Percentiles rank a stretch among this genome's conserved stretches.
Conservation (phyloP, 2,888 invertebrate genomes). For the Synergus umbraculus region DNA sequence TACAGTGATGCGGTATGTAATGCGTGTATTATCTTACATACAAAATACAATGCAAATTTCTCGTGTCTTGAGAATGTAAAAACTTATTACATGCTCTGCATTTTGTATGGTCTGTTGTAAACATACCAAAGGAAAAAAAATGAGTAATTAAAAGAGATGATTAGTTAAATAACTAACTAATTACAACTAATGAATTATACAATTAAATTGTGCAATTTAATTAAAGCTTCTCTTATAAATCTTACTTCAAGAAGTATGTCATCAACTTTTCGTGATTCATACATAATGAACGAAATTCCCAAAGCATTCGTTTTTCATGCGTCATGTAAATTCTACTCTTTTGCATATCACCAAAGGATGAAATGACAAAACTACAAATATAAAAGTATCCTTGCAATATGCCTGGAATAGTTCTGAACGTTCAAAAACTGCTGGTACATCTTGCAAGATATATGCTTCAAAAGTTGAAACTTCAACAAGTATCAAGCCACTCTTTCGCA, state of each 20-base stretch:
- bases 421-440: too few species aligned
- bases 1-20: slow-evolving; percentile 23
- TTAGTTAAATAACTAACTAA: background rate
- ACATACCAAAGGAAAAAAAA: background rate
- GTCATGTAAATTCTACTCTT: background rate
- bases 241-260: background rate
- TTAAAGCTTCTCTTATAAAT: background rate
- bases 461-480: background rate
- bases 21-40: slow-evolving; percentile 12
- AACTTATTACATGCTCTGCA: background rate
- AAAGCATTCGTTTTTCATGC: background rate
- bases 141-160: background rate
- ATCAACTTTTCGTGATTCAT: background rate
- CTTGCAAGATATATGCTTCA: background rate
- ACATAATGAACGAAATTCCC: background rate
- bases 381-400: too few species aligned
- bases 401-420: too few species aligned
- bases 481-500: background rate
- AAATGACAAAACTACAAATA: background rate
- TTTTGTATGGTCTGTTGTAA: background rate
- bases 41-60: background rate
- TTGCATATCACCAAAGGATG: background rate
- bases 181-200: background rate
- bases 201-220: background rate
- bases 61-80: background rate